A percentile compares a stretch with the other conserved stretches of the same genome.
Conservation (phyloP, 2,888 invertebrate species). For the Microplitis manilae region DNA sequence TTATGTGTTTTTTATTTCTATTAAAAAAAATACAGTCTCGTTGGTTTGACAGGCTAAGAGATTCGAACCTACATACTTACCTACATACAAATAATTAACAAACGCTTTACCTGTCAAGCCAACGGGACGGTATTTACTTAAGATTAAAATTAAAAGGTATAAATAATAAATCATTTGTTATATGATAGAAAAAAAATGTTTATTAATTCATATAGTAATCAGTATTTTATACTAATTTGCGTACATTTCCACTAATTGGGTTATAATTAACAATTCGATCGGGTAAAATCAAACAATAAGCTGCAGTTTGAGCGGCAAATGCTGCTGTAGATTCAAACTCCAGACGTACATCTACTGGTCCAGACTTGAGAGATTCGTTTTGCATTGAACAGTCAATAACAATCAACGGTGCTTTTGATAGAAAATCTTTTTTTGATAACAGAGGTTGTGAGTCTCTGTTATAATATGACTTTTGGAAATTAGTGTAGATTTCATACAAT, state of each 20-base stretch:
- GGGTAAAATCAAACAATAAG: background rate
- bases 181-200: background rate
- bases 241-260: background rate
- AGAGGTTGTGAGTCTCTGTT: background rate
- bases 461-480: background rate
- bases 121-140: background rate
- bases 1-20: too few relatives aligned
- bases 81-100: background rate
- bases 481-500: background rate
- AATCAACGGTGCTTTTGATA: background rate
- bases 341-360: constrained; percentile 4
- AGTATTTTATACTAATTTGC: background rate
- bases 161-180: background rate
- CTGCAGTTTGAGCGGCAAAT: background rate
- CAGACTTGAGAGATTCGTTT: constrained; percentile 7
- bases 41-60: background rate
- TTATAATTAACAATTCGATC: background rate
- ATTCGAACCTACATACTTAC: background rate
- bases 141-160: background rate
- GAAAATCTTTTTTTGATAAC: background rate
- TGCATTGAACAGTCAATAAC: constrained; percentile 15
- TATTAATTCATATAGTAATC: background rate
- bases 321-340: background rate
- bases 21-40: background rate
- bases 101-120: background rate